Base-by-base conservation (phyloP, 2,113 vertebrate genomes). In the Sus scrofa region DNA sequence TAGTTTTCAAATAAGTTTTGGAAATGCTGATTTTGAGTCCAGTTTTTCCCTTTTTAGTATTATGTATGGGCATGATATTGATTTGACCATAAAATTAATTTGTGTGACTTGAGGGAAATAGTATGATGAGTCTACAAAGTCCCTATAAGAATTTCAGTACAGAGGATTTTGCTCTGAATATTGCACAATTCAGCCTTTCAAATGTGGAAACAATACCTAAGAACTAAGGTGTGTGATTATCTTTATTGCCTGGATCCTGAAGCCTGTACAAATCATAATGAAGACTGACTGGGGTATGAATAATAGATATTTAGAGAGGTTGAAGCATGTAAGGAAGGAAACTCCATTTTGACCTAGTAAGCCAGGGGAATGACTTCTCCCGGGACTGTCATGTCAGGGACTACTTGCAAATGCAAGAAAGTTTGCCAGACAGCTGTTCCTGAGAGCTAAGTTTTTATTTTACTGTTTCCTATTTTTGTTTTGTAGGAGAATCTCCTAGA, bases 11-110 rank as follows among this genome's bases (percentile, higher is more conserved):
- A n/a, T 44, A 90, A 24, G 10, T 75, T 91, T 85, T 67, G 27
- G 39, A 91, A 91, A 85, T 56, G 20, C 11, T 62, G 30, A 75
- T 63, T 75, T 94, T 32, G 22, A 68, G 63, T 9, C 65, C 34
- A 77, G 30, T 39, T 65, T 65, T 92, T 37, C 60, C 70, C 63
- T 93, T 93, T 94, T 65, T 58, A 89, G 89, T 94, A 95, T 94
- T 54, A 32, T 54, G 3, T 37, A 62, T 62, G 44, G 22, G 4
- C 0, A 22, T 84, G 58, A 18, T 84, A 84, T 39, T 79, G 10
- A 89, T 52, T 96, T 56, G 94, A 13, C 6, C 34, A 82, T 85
- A 94, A 87, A 87, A 60, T 90, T 70, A 87, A 78, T 91, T 82
- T 77, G 34, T 20, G 93, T 82, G 82, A 37, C 39, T 95, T 88